Evolutionary conservation across 2,797 vertebrate genomes (phyloP).

Genomic region (Malacoraja senta): DNA sequence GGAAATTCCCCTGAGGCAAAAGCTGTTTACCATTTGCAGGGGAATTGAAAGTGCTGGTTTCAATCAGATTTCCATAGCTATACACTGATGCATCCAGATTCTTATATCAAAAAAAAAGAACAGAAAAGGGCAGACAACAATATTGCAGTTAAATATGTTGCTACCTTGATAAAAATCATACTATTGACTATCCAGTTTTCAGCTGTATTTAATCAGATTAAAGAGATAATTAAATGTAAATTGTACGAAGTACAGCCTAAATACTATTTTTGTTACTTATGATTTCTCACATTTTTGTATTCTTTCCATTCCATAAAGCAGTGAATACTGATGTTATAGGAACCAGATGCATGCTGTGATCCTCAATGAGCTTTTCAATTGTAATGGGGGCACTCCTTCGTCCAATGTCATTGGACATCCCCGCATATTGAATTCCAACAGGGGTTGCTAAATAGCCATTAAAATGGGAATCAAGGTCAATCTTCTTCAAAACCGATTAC

Average conservation of each 20-base stretch:
- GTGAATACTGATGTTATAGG: not conserved
- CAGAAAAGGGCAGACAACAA: constrained; percentile 36
- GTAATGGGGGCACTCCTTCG: not conserved
- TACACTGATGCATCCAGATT: constrained; percentile 41
- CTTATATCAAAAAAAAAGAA: constrained; percentile 43
- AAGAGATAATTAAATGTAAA: not conserved
- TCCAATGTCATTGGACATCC: not conserved
- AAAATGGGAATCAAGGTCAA: not conserved
- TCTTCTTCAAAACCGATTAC: constrained; percentile 19
- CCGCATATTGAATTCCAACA: not conserved
- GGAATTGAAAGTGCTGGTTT: constrained; percentile 45
- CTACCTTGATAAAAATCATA: constrained; percentile 38
- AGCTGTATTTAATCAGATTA: constrained; percentile 8
- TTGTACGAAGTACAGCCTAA: not conserved
- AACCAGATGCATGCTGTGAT: not conserved
- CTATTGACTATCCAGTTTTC: not conserved
- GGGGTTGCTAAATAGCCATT: not conserved
- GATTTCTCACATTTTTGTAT: not conserved
- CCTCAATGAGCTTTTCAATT: not conserved
- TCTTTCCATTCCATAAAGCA: not conserved
- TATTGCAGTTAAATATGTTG: constrained; percentile 45
- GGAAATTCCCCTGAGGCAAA: constrained; percentile 43
- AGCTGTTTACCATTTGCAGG: constrained; percentile 44
- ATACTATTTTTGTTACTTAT: not conserved
- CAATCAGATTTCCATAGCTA: constrained; percentile 48